Base-by-base conservation (phyloP, 2,797 vertebrate genomes). In the Botia almorhae region DNA sequence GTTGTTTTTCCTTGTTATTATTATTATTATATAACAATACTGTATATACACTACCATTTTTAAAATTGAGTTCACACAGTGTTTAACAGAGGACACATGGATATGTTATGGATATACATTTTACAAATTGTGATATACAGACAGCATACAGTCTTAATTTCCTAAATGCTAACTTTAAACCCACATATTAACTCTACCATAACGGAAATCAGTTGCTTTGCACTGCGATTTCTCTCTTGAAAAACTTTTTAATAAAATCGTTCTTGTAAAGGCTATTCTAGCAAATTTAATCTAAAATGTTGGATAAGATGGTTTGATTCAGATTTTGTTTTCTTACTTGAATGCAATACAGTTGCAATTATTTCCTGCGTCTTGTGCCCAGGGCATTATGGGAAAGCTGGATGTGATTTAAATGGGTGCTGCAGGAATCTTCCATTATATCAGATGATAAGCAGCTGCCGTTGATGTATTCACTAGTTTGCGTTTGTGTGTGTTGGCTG, bases 361-460 rank as follows among this genome's bases (percentile, higher is more conserved):
- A 68, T 51, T 46, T 78, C 68, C 61, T 61, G 63, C 80, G 83
- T 86, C 82, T 84, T 89, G 85, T 91, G 90, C 88, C 90, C 83
- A 84, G 86, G 80, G 78, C 70, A 67, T 74, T 80, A 60, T 80
- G 72, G 78, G 16, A 58, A 72, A 61, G 43, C 51, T 48, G 23
- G 48, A 80, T 80, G 50, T 36, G 46, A 80, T 74, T 80, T 80
- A 71, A 80, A 74, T 80, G 70, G 19, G 36, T 73, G 78, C 78
- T 74, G 69, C 50, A 65, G 43, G 51, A 80, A 80, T 80, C 70
- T 68, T 80, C 61, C 39, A 80, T 80, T 72, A 80, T 68, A 74
- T 80, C 78, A 68, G 63, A 68, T 67, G 70, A 74, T 80, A 74
- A 71, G 61, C 78, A 74, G 51, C 33, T 68, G 78, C 36, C 21